These are phyloP conservation scores for Ceratina australensis DNA, from an alignment of 1,140 invertebrate genomes.

Conservation along the genomic window DNA sequence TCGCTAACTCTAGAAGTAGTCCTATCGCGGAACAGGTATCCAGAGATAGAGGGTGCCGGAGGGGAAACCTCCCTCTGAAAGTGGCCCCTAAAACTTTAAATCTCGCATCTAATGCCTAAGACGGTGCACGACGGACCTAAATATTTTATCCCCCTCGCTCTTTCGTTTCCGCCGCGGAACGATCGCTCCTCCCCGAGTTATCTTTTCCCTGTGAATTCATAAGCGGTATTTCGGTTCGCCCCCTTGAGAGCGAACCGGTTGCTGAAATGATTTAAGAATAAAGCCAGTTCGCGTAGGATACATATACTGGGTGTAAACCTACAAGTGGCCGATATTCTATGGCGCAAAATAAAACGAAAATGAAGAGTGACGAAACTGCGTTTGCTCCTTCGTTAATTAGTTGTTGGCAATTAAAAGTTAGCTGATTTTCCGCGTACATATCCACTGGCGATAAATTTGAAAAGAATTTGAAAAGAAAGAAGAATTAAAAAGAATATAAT, in stretches of 20 bases:
- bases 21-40: conserved; percentile 41
- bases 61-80: conserved; percentile 41
- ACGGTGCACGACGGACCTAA: conserved; percentile 32
- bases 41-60: conserved; percentile 47
- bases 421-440: no score
- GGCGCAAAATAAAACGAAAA: no score
- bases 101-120: conserved; percentile 55
- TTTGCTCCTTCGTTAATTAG: no score
- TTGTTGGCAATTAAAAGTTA: no score
- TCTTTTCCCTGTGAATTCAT: conserved; percentile 42
- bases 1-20: conserved; percentile 37
- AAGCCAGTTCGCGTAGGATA: conserved; percentile 19
- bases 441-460: no score
- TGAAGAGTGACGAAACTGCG: no score
- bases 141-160: conserved; percentile 23
- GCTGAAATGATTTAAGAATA: conserved; percentile 27
- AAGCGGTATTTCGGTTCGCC: conserved; percentile 25
- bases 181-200: conserved; percentile 47
- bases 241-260: conserved; percentile 2
- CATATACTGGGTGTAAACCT: no score
- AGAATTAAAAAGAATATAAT: no score
- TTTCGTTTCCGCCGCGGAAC: conserved; percentile 14
- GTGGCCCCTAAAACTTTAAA: conserved; percentile 64
- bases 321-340: no score
- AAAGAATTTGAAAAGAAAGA: no score